Base-by-base conservation (phyloP, 2,888 invertebrate genomes). In the Plagodis dolabraria region DNA sequence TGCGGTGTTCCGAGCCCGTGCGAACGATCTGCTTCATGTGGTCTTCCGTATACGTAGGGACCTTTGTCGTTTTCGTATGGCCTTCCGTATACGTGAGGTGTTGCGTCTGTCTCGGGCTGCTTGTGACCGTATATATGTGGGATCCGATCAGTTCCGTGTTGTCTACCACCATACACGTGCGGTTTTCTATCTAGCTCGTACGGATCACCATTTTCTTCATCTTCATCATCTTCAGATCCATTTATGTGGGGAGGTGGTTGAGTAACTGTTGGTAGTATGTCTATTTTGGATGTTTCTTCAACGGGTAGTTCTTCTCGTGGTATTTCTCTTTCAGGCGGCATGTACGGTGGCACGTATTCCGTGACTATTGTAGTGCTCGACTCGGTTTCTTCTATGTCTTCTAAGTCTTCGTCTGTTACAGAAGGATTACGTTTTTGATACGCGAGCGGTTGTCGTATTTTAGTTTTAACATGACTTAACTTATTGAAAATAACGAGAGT, bases 361-460 rank as follows among this genome's bases (percentile, higher is more conserved):
- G 83, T 53, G 44, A 52, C 63, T 61, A 64, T 63, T 61, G 69
- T 69, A 22, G 67, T 61, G 57, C 55, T 80, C 67, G 80, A 80
- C 73, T 85, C 87, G 69, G 86, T 86, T 70, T 83, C 88, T 83
- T 87, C 87, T 74, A 79, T 76, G 65, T 84, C 87, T 80, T 86
- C 87, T 72, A 79, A 78, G 69, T 85, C 87, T 81, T 89, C 89
- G 86, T 89, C 90, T 91, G 87, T 71, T 69, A 68, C 71, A 77
- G 74, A 83, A 85, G 65, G 75, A 68, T 83, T 64, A 70, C 56
- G 47, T 69, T 75, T 77, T 79, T 78, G 77, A 38, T 68, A 66
- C 74, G 78, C 78, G 78, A 75, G 83, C 82, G 87, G 88, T 89
- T 90, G 90, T 89, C 92, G 90, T 91, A 89, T 87, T 90, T 87